phyloP scores from a whole-genome alignment of 1,140 invertebrate species.

The Apocrypta bakeri region DNA sequence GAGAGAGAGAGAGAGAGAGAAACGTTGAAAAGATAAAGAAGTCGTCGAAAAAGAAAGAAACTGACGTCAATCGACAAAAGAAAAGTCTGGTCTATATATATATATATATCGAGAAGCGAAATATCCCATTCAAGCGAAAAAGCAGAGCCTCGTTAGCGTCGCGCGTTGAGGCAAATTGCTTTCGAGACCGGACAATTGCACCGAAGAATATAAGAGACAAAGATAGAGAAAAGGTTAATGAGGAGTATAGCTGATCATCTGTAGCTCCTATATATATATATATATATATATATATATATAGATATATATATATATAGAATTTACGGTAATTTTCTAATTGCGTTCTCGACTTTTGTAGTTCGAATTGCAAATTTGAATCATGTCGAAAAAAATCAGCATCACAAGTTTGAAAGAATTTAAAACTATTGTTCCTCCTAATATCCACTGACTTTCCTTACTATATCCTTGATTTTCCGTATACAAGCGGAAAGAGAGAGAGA shows the following conservation, averaged over 20 bases:
- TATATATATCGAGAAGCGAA: conserved; percentile 40
- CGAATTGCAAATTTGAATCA: no score
- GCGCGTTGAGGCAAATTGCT: conserved; percentile 46
- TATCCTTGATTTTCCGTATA: no score
- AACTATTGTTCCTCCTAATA: no score
- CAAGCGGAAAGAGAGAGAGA: neutral
- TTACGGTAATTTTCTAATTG: neutral
- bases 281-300: no score
- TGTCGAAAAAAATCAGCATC: no score
- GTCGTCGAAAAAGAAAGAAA: conserved; percentile 24
- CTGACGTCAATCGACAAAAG: conserved; percentile 44
- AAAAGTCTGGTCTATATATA: conserved; percentile 48
- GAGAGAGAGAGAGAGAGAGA: conserved; percentile 1
- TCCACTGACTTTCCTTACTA: no score
- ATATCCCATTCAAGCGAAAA: conserved; percentile 41
- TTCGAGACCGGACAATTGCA: conserved; percentile 33
- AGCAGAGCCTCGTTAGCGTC: conserved; percentile 43
- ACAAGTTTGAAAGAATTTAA: no score
- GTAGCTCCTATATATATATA: no score
- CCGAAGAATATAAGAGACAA: conserved; percentile 38
- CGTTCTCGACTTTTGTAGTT: no score
- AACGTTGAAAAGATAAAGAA: neutral
- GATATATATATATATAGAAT: no score
- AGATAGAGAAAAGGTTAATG: conserved; percentile 53
- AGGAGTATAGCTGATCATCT: conserved; percentile 1